Percentiles rank a stretch among this genome's conserved stretches.
Evolutionary conservation across 2,113 vertebrate genomes (phyloP).

Genomic region (Platysternon megacephalum): DNA sequence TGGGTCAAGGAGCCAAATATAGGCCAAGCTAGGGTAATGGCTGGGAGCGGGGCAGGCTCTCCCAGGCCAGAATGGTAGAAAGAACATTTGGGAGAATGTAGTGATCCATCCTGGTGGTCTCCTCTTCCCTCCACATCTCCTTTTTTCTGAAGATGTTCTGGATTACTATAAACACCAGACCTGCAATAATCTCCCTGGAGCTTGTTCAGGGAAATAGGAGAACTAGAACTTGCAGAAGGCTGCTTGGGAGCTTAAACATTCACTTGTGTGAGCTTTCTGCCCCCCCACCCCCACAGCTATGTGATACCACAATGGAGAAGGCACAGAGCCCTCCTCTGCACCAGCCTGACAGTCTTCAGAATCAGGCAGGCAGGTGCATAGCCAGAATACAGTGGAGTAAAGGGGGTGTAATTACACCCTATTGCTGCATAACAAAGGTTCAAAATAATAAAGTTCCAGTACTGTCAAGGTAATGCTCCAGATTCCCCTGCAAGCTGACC

Average conservation of each 20-base stretch:
- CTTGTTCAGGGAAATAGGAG: neutral
- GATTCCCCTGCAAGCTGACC: neutral
- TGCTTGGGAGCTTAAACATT: neutral
- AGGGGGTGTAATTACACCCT: neutral
- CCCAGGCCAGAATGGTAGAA: neutral
- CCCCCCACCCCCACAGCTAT: fast-evolving
- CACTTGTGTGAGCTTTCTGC: fast-evolving
- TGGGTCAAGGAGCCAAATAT: neutral
- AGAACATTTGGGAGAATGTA: neutral
- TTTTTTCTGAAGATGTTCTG: neutral
- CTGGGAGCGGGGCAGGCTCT: fast-evolving
- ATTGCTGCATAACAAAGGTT: neutral
- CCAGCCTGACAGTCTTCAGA: neutral
- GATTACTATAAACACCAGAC: neutral
- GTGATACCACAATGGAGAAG: neutral
- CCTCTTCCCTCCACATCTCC: neutral
- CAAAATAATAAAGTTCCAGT: neutral
- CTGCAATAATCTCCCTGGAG: neutral
- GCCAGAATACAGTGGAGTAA: neutral
- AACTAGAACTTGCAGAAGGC: neutral
- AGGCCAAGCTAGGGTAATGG: neutral
- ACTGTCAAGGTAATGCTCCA: neutral
- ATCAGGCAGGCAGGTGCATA: neutral
- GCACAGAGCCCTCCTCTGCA: neutral
- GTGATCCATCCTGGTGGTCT: neutral